Conservation (phyloP, 1,140 invertebrate species). For the Ephestia elutella region DNA sequence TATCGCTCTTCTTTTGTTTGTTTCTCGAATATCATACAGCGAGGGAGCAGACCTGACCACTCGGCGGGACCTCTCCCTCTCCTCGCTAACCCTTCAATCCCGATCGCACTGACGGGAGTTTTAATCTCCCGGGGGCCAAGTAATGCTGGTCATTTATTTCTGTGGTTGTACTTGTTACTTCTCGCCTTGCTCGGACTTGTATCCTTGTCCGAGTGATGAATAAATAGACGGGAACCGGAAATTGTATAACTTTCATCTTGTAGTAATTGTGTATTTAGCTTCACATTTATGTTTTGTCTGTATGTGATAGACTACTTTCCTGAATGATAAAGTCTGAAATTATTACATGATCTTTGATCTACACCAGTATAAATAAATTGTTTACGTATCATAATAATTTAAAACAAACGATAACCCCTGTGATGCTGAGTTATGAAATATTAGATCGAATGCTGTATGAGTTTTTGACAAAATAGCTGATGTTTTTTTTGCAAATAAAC, state of each 20-base stretch:
- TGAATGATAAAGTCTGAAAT: not conserved
- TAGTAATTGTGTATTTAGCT: not conserved
- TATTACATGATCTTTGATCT: no score
- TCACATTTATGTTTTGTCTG: no score
- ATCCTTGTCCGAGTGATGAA: slow-evolving; percentile 1
- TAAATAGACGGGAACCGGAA: slow-evolving; percentile 1
- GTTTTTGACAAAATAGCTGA: no score
- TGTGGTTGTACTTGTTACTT: slow-evolving; percentile 29
- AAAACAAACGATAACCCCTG: no score
- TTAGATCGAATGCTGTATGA: no score
- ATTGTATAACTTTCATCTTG: not conserved
- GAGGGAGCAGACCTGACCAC: slow-evolving; percentile 32
- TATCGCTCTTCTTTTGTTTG: slow-evolving; percentile 71
- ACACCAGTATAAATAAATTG: no score
- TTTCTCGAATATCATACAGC: slow-evolving; percentile 64
- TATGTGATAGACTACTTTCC: no score
- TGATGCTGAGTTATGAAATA: no score
- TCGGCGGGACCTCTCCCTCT: slow-evolving; percentile 20
- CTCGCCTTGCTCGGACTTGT: slow-evolving; percentile 17
- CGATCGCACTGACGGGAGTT: slow-evolving; percentile 6
- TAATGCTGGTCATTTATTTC: slow-evolving; percentile 29
- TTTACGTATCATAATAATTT: no score
- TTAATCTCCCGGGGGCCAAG: slow-evolving; percentile 19
- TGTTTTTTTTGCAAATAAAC: no score
- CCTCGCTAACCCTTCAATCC: slow-evolving; percentile 4